Percentiles rank a stretch among this genome's conserved stretches.
phyloP scores from a whole-genome alignment of 1,140 invertebrate species.

The Watersipora subatra region DNA sequence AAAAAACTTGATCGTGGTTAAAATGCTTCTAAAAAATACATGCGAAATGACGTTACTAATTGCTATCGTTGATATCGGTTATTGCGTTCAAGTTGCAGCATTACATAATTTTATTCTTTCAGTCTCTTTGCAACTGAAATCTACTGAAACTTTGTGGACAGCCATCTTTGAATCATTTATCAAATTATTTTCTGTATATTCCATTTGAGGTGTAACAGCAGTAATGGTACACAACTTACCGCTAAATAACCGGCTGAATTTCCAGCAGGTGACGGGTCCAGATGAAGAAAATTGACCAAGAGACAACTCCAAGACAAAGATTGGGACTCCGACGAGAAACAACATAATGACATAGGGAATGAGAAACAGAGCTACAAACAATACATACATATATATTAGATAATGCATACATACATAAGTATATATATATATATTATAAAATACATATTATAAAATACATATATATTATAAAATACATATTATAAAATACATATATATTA shows the following conservation, averaged over 20 bases:
- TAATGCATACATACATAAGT: background rate
- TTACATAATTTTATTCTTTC: no score
- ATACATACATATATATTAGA: no score
- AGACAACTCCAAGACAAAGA: constrained; percentile 60
- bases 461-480: background rate
- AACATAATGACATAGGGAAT: constrained; percentile 52
- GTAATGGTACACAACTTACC: constrained; percentile 48
- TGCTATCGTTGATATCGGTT: no score
- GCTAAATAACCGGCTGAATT: constrained; percentile 63
- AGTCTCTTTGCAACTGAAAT: no score
- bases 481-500: background rate
- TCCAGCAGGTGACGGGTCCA: constrained; percentile 62
- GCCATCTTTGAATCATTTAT: no score
- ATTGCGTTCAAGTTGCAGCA: no score
- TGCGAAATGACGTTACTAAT: no score
- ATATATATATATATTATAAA: background rate
- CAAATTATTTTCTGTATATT: no score
- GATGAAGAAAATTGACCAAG: constrained; percentile 64
- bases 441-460: background rate
- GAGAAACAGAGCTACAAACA: constrained; percentile 51
- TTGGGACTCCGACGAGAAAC: constrained; percentile 53
- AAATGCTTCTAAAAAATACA: no score
- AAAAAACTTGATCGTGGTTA: no score
- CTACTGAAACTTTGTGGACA: no score
- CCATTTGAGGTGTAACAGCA: no score